Evolutionary conservation across 2,797 vertebrate genomes (phyloP), one percentile per base, ranked within the genome.

Genomic region (Allobates femoralis): DNA sequence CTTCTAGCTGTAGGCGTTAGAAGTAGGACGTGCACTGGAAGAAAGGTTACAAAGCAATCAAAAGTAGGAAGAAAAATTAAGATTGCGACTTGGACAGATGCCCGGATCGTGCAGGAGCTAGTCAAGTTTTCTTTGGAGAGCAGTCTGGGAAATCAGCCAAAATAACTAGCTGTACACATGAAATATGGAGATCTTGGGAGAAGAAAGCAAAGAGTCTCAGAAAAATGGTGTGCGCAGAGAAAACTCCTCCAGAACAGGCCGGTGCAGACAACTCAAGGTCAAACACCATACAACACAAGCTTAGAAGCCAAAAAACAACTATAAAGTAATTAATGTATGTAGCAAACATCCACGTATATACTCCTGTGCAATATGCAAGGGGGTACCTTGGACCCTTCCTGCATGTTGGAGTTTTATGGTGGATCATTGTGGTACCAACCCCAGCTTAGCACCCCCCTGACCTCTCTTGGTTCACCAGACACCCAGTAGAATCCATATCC

Each of bases 61-160:
- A 34, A 15, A 46, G 41, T 3, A 21, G 46, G 3, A 81, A 51
- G 21, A 86, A 64, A 74, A 41, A 37, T 18, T 18, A n/a, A 60
- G 34, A 46, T 46, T 75, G 7, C 14, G 41, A 37, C 14, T 67
- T 88, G 86, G 81, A 37, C 21, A 10, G 23, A 23, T 66, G 86
- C 83, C 83, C 41, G 69, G 86, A 76, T 51, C 69, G 58, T 85
- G 86, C 69, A 85, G 21, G 2, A 74, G 41, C 81, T 79, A 87
- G 55, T 51, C 0, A 41, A 74, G 58, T 85, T 88, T 88, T 88
- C 50, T 88, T 84, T 88, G 78, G 86, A 81, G 21, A 21, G 51
- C 19, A 34, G 32, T 66, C 69, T 67, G 77, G 86, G 86, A 67
- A 85, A 16, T 19, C 71, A 50, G 82, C 86, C 86, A 88, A 78